These are phyloP conservation scores for Helogale parvula DNA, from an alignment of 2,113 vertebrate species.

Conservation along the genomic window DNA sequence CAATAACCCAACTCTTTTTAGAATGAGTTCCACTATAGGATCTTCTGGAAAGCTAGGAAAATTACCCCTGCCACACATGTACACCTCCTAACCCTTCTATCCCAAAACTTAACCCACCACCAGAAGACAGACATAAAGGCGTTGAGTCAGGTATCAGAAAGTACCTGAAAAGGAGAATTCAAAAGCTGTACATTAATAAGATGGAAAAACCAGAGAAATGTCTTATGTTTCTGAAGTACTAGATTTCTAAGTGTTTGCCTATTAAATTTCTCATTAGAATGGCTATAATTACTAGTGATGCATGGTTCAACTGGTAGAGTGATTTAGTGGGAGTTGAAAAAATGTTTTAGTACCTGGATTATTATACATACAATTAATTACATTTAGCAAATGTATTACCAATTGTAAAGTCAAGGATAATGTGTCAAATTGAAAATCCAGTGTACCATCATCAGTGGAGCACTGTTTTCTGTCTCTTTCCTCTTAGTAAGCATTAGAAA, in stretches of 20 bases:
- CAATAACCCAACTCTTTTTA: not conserved
- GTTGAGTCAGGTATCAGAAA: not conserved
- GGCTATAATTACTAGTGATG: not conserved
- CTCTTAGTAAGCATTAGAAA: not conserved
- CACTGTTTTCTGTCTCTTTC: not conserved
- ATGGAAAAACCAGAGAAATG: not conserved
- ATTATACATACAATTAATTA: not conserved
- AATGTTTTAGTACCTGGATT: not conserved
- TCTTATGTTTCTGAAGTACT: not conserved
- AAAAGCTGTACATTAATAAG: not conserved
- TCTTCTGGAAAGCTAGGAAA: not conserved
- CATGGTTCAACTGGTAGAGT: not conserved
- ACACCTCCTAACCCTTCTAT: not conserved
- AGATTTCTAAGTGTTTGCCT: not conserved
- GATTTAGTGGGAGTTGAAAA: not conserved
- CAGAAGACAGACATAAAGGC: not conserved
- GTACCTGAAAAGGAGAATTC: not conserved
- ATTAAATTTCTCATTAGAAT: not conserved
- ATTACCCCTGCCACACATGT: not conserved
- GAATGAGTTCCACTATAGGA: not conserved
- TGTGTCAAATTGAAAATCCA: not conserved
- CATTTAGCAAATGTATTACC: not conserved
- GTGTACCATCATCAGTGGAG: not conserved
- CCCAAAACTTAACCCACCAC: not conserved
- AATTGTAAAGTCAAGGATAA: not conserved